These are phyloP conservation scores for Tragelaphus imberbis DNA, from an alignment of 2,113 vertebrate species.

Conservation along the genomic window DNA sequence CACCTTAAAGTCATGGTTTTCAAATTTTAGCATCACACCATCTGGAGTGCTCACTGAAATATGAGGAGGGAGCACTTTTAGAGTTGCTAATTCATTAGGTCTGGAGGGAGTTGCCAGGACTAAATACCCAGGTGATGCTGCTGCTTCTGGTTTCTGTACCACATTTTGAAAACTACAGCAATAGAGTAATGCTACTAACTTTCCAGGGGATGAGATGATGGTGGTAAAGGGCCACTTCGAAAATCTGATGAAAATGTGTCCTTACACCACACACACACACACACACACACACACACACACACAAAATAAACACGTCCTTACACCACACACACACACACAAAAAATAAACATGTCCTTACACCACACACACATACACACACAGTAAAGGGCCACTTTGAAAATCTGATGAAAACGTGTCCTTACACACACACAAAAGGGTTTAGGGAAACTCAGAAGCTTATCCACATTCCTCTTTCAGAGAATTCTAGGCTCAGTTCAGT, in stretches of 20 bases:
- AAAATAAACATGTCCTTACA: not conserved
- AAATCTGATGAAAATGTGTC: not conserved
- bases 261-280: not conserved
- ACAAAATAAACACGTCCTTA: not conserved
- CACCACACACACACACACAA: not conserved
- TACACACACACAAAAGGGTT: not conserved
- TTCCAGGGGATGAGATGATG: not conserved
- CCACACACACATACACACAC: not conserved
- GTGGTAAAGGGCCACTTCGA: not conserved
- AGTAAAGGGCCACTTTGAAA: not conserved
- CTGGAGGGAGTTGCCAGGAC: not conserved
- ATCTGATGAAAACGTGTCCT: not conserved
- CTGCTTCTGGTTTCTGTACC: not conserved
- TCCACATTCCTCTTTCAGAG: not conserved
- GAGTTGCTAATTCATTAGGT: not conserved
- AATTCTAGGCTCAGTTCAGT: not conserved
- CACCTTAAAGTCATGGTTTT: not conserved
- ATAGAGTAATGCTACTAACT: not conserved
- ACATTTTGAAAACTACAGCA: not conserved
- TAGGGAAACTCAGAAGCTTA: not conserved
- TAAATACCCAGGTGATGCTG: not conserved
- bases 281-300: not conserved
- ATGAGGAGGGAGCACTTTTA: not conserved
- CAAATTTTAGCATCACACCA: not conserved
- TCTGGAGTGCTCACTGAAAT: not conserved